Base-by-base conservation (phyloP, 2,797 vertebrate species). In the Phrynocephalus guinanensis region DNA sequence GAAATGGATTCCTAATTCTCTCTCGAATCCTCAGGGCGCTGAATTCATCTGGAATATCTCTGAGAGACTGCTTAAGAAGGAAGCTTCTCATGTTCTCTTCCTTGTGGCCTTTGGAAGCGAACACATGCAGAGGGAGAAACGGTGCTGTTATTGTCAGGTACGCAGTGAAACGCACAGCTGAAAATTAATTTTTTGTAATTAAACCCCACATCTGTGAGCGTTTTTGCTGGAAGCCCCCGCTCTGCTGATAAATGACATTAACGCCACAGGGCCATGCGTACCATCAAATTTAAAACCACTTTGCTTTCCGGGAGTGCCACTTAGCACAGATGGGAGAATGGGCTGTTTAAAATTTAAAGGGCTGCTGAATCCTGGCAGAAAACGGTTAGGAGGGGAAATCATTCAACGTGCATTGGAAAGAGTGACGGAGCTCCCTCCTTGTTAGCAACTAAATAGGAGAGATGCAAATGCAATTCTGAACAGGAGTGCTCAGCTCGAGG, bases 161-260 rank as follows among this genome's bases (percentile, higher is more conserved):
- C 0, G 91, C 89, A 67, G 83, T 85, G 72, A 87, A 94, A 93
- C 86, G 68, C 50, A 3, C 87, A 91, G 92, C 92, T 72, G 91
- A 87, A 96, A 97, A 96, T 96, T 95, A 92, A 95, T 95, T 93
- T 93, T 87, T 85, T 95, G 95, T 96, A 97, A 97, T 97, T 96
- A 97, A 95, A 94, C 96, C 90, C 89, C 93, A 94, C 96, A 96
- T 96, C 96, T 96, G 95, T 92, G 93, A 95, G 93, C 87, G 0
- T 1, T 94, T 84, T 95, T 0, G 0, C 91, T 93, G 94, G 82
- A 94, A 96, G 92, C 86, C 91, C 91, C 84, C 66, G 13, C 77
- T 94, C 91, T 82, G 68, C 94, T 93, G 90, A 94, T 93, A 93
- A 92, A 89, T 96, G 90, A 91, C 90, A 85, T 89, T 91, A 90